Evolutionary conservation across 1,140 invertebrate species (phyloP), one percentile per base, ranked within the genome.

Genomic region (Drosophila navojoa): DNA sequence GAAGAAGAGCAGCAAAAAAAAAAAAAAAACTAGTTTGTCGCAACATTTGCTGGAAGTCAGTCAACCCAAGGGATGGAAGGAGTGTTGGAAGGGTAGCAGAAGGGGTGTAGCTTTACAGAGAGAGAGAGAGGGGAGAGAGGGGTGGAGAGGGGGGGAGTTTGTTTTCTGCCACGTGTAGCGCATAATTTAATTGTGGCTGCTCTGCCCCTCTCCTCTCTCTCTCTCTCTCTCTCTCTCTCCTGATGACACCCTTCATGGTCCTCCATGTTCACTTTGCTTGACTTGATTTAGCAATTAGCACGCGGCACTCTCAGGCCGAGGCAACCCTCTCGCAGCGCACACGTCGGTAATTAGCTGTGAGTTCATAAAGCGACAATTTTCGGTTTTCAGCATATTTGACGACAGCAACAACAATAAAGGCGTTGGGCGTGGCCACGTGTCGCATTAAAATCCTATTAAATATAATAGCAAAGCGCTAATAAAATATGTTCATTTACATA

Each of bases 241-340:
- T 38, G 35, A 38, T 38, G 35, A 38, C 35, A 38, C 35, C 35
- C 35, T 4, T 38, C 35, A 11, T 38, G 44, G 29, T 38, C 22
- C 47, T 25, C 10, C 49, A 32, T 38, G 44, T 29, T 52, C 45
- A 27, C 13, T 29, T 32, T 44, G 53, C 58, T 63, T 59, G 77
- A 75, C 79, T 81, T 81, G 79, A 81, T 81, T 81, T 81, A 81
- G 70, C 74, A 81, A 81, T 81, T 81, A 81, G 74, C 74, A 50
- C 50, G 63, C 79, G 74, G 60, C 13, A 13, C 5, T 3, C 13
- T 32, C 44, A 2, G 35, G 35, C 35, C 11, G 29, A 50, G 6
- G 47, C 22, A 19, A 52, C 19, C 57, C 13, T 49, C 19, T 22
- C 4, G 11, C 50, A 3, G 2, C 25, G 7, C 11, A 9, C 42